These are phyloP conservation scores for Tylochromis polylepis DNA, from an alignment of 2,113 vertebrate genomes.

Conservation along the genomic window DNA sequence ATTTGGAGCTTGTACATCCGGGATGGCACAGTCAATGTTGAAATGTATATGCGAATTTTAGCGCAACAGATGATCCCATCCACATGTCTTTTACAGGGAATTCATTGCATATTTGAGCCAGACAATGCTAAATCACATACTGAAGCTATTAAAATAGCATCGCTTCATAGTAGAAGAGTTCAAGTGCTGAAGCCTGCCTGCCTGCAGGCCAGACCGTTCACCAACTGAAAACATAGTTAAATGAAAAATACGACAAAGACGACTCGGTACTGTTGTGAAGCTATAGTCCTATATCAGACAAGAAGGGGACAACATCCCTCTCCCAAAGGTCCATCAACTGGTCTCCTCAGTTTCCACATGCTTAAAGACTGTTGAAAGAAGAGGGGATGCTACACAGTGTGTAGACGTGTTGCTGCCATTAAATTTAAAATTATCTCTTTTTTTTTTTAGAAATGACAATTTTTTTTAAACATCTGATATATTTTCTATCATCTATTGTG, in stretches of 20 bases:
- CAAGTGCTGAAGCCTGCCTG: not conserved
- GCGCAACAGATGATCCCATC: not conserved
- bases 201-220: not conserved
- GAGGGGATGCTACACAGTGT: not conserved
- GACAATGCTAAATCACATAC: not conserved
- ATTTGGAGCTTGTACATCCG: not conserved
- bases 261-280: not conserved
- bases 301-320: not conserved
- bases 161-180: not conserved
- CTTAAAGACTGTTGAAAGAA: not conserved
- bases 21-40: not conserved
- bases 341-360: not conserved
- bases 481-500: not conserved
- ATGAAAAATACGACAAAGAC: not conserved
- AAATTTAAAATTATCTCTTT: not conserved
- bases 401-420: not conserved
- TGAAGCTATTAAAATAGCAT: not conserved
- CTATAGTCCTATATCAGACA: not conserved
- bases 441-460: accelerated
- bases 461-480: not conserved
- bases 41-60: not conserved
- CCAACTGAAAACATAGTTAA: not conserved
- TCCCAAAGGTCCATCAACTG: not conserved
- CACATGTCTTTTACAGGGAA: accelerated
- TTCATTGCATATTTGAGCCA: not conserved